A percentile compares a stretch with the other conserved stretches of the same genome.
phyloP scores from a whole-genome alignment of 2,113 vertebrate species.

The Atlantisia rogersi region DNA sequence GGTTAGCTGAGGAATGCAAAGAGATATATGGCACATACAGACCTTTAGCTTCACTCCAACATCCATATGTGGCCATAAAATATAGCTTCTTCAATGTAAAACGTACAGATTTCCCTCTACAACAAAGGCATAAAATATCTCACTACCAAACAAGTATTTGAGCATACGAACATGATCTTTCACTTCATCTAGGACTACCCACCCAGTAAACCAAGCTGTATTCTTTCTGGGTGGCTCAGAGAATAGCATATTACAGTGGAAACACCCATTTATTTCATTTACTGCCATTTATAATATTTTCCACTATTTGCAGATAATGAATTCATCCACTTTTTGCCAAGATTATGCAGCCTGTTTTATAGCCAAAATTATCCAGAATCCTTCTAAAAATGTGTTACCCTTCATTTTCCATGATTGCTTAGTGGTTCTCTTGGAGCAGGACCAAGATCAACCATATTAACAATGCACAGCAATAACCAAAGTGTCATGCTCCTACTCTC shows the following conservation, averaged over 20 bases:
- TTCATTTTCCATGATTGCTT: conserved; percentile 77
- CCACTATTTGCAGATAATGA: conserved; percentile 83
- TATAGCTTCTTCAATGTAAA: conserved; percentile 3
- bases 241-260: conserved; percentile 78
- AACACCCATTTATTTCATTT: conserved; percentile 84
- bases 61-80: conserved; percentile 52
- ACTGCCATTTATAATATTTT: conserved; percentile 85
- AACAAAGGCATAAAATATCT: conserved; percentile 64
- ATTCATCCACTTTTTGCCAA: conserved; percentile 77
- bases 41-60: neutral
- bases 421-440: conserved; percentile 71
- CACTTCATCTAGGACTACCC: conserved; percentile 69
- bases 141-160: conserved; percentile 41
- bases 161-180: conserved; percentile 64
- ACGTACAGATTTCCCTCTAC: conserved; percentile 57
- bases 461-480: conserved; percentile 75
- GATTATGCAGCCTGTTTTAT: conserved; percentile 75
- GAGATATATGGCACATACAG: neutral
- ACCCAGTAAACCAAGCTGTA: conserved; percentile 73
- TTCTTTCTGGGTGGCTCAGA: conserved; percentile 82
- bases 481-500: conserved; percentile 62
- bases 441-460: conserved; percentile 75
- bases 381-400: conserved; percentile 74
- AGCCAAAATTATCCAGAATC: conserved; percentile 76
- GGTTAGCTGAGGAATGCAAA: conserved; percentile 50